Evolutionary conservation across 92 coral and sea anemone genomes (phyloP).

Genomic region (Palythoa caribaeorum): DNA sequence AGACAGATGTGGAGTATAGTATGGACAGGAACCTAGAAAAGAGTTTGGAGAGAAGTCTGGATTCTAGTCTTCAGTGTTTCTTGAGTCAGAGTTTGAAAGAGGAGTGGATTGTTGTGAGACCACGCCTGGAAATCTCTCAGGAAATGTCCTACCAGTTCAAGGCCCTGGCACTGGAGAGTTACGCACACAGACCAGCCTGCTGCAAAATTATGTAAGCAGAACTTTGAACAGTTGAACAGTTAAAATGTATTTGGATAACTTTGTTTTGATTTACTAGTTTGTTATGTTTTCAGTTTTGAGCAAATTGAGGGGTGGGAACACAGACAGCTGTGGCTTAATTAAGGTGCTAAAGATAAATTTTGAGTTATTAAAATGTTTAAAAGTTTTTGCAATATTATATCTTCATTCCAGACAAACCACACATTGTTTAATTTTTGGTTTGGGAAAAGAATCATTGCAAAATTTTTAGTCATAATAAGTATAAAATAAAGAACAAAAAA

Average conservation of each 20-base stretch:
- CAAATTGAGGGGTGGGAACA: not conserved
- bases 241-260: not conserved
- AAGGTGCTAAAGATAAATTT: too few relatives aligned
- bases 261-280: not conserved
- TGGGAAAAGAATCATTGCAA: too few relatives aligned
- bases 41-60: constrained; percentile 28
- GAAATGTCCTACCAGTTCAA: constrained; percentile 29
- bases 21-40: constrained; percentile 12
- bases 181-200: constrained; percentile 25
- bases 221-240: constrained; percentile 5
- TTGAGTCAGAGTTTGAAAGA: constrained; percentile 39
- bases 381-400: too few relatives aligned
- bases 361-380: too few relatives aligned
- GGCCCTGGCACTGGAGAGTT: constrained; percentile 32
- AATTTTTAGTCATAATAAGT: too few relatives aligned
- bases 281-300: not conserved
- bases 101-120: constrained; percentile 34
- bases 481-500: too few relatives aligned
- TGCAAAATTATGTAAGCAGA: constrained; percentile 41
- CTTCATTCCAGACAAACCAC: too few relatives aligned
- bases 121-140: constrained; percentile 44
- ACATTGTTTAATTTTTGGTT: too few relatives aligned
- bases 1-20: constrained; percentile 27
- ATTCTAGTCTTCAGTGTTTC: constrained; percentile 16
- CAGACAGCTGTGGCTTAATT: too few relatives aligned